phyloP scores from a whole-genome alignment of 2,888 invertebrate genomes.

The Timema cristinae region DNA sequence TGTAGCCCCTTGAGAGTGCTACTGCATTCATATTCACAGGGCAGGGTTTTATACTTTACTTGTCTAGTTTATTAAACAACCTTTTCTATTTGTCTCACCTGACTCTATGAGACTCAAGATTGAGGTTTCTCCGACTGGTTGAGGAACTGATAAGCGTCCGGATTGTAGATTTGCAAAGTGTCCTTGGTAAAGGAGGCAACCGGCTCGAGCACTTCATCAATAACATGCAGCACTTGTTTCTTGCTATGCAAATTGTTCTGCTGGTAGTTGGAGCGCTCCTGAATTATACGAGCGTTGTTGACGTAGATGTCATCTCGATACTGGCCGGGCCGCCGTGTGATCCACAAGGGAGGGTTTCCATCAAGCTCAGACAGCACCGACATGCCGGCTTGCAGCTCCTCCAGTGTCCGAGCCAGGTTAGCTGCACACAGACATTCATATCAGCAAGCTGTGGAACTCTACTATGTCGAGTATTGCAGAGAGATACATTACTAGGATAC shows the following conservation, averaged over 20 bases:
- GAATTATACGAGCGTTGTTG: constrained; percentile 78
- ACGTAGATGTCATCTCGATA: constrained; percentile 72
- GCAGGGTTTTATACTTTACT: constrained; percentile 10
- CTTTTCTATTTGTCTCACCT: constrained; percentile 51
- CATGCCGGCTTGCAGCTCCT: constrained; percentile 60
- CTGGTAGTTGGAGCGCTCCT: constrained; percentile 62
- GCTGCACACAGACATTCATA: constrained; percentile 51
- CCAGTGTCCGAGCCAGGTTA: constrained; percentile 66
- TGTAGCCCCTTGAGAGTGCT: neutral
- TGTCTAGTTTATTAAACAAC: neutral
- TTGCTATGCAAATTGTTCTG: constrained; percentile 51
- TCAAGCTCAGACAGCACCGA: constrained; percentile 73
- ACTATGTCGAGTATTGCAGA: too few species aligned
- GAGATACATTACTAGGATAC: too few species aligned
- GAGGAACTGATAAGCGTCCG: constrained; percentile 75
- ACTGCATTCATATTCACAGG: constrained; percentile 11
- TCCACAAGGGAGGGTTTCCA: constrained; percentile 82
- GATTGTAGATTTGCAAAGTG: constrained; percentile 65
- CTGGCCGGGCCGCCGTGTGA: constrained; percentile 60
- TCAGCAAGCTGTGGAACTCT: too few species aligned
- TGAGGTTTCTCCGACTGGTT: constrained; percentile 72
- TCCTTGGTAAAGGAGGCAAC: constrained; percentile 54
- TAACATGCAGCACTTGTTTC: constrained; percentile 78
- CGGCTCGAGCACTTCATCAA: constrained; percentile 81
- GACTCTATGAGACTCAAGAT: constrained; percentile 65